Base-by-base conservation (phyloP, 2,888 invertebrate genomes). In the Melipona bicolor region DNA sequence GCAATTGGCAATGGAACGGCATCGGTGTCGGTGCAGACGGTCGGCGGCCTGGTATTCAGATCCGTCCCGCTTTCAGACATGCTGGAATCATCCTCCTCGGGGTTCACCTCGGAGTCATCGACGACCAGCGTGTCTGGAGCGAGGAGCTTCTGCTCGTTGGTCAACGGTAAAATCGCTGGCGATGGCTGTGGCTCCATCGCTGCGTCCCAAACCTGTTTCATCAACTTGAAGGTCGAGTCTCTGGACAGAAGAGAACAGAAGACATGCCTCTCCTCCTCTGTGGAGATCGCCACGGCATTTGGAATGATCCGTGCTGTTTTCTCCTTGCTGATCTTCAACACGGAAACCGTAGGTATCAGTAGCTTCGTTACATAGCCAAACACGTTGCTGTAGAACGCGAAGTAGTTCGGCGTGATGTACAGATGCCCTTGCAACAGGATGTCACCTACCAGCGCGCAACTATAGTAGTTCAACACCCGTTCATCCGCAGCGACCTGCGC, bases 361-460 rank as follows among this genome's bases (percentile, higher is more conserved):
- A 98, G 95, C 98, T 98, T 98, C 92, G 98, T 98, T 88, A 98
- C 98, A 95, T 98, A 98, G 92, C 98, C 98, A 94, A 98, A 98
- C 82, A 99, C 98, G 95, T 98, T 98, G 87, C 99, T 98, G 95
- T 99, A 98, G 96, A 99, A 99, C 91, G 98, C 98, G 95, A 99
- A 98, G 95, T 98, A 98, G 94, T 98, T 98, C 94, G 97, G 97
- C 86, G 98, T 98, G 94, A 99, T 98, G 95, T 98, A 99, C 90
- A 99, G 96, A 94, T 98, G 97, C 77, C 99, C 99, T 95, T 99
- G 99, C 43, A 99, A 96, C 75, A 99, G 95, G 91, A 98, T 98
- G 95, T 99, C 99, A 86, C 98, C 98, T 84, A 98, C 97, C 91
- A 98, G 96, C 84, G 98, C 98, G 95, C 98, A 98, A 69, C 98